These are phyloP conservation scores for Glyphotaelius pellucidus DNA, from an alignment of 2,888 invertebrate genomes.

Conservation along the genomic window DNA sequence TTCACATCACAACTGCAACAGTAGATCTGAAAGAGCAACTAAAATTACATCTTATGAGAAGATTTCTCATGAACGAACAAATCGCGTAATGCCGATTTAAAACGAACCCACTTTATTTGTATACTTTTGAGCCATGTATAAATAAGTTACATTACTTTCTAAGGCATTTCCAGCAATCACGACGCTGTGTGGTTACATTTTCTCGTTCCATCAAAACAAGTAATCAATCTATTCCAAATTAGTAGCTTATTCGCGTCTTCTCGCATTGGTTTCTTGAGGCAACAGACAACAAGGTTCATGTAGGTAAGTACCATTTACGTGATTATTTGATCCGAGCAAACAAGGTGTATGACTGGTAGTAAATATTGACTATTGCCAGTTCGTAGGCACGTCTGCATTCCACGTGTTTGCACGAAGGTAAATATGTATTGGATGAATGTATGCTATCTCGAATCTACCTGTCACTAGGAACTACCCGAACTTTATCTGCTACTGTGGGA, in stretches of 20 bases:
- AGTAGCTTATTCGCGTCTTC: not conserved
- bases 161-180: not conserved
- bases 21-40: too few species aligned
- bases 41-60: too few species aligned
- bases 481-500: not conserved
- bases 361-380: not conserved
- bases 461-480: not conserved
- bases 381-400: not conserved
- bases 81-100: too few species aligned
- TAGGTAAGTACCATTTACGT: not conserved
- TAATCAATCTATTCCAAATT: not conserved
- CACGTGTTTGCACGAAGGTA: not conserved
- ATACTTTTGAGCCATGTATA: too few species aligned
- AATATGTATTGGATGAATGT: not conserved
- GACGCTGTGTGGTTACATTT: not conserved
- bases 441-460: not conserved
- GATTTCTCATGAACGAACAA: too few species aligned
- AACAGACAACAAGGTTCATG: not conserved
- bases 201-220: not conserved
- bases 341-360: not conserved
- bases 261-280: not conserved
- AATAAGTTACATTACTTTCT: too few species aligned
- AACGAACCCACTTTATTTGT: too few species aligned
- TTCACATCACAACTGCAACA: too few species aligned
- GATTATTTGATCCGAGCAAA: not conserved